These are phyloP conservation scores for Coleophora flavipennella DNA, from an alignment of 2,888 invertebrate species.

Conservation along the genomic window DNA sequence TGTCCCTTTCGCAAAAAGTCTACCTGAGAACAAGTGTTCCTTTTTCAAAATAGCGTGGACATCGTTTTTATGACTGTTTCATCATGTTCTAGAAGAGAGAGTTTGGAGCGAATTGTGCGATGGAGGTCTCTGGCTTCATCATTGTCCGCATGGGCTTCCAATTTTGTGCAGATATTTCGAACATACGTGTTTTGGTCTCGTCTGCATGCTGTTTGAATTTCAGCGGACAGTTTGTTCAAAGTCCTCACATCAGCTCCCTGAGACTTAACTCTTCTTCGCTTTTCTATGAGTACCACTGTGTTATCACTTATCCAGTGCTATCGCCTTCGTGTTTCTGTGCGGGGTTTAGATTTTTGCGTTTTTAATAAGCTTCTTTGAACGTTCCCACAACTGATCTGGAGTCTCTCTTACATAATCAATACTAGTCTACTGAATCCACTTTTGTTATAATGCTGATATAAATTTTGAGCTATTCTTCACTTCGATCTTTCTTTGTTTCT, in stretches of 20 bases:
- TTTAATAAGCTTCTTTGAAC: neutral
- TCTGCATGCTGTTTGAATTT: neutral
- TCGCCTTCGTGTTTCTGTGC: neutral
- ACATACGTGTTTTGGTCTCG: neutral
- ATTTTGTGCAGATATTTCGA: neutral
- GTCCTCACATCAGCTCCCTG: neutral
- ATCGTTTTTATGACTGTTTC: no score
- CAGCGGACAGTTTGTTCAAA: neutral
- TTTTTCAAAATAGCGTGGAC: no score
- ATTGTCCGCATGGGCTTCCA: neutral
- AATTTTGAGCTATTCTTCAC: neutral
- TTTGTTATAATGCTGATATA: constrained; percentile 1
- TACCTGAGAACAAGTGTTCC: no score
- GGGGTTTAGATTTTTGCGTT: neutral
- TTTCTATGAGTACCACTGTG: constrained; percentile 1
- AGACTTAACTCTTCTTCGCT: neutral
- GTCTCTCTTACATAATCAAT: neutral
- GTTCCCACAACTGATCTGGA: constrained; percentile 2
- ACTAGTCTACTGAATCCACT: constrained; percentile 1
- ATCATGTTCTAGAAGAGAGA: no score
- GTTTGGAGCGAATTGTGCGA: neutral
- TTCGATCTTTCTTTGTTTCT: no score
- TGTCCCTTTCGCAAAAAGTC: no score
- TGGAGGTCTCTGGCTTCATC: neutral
- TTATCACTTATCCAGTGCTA: constrained; percentile 1